These are phyloP conservation scores for Prunella himalayana DNA, from an alignment of 2,113 vertebrate species.

Conservation along the genomic window DNA sequence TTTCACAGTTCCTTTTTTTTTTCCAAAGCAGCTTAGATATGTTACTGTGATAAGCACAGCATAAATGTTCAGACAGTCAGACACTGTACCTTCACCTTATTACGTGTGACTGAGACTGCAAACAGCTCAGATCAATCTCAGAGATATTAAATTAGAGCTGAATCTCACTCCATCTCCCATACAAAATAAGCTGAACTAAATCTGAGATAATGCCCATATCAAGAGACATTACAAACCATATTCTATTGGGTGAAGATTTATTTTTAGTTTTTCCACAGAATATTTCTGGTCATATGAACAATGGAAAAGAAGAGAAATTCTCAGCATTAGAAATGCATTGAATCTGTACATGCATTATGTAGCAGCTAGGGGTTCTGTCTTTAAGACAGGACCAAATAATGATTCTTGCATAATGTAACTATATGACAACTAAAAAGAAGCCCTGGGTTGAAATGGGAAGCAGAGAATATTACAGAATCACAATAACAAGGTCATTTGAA, in stretches of 20 bases:
- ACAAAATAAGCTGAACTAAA: conserved; percentile 13
- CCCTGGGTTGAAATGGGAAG: neutral
- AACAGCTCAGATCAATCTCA: conserved; percentile 52
- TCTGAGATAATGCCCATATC: conserved; percentile 28
- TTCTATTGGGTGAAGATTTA: conserved; percentile 31
- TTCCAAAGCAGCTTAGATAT: neutral
- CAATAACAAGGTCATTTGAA: conserved; percentile 32
- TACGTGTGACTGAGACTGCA: conserved; percentile 11
- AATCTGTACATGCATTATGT: conserved; percentile 48
- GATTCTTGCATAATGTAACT: conserved; percentile 39
- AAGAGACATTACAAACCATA: conserved; percentile 19
- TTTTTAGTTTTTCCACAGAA: conserved; percentile 49
- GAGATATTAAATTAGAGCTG: conserved; percentile 55
- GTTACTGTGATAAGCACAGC: neutral
- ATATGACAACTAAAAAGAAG: conserved; percentile 1
- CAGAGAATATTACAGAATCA: neutral
- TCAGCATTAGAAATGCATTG: conserved; percentile 57
- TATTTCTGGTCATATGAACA: conserved; percentile 42
- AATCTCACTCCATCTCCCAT: conserved; percentile 7
- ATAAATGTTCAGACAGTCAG: conserved; percentile 25
- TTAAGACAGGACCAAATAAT: conserved; percentile 29
- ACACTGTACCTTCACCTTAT: conserved; percentile 33
- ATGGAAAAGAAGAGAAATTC: conserved; percentile 19
- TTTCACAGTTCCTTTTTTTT: neutral
- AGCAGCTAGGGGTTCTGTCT: conserved; percentile 38